phyloP scores from a whole-genome alignment of 2,888 invertebrate species.

The Candidula unifasciata region DNA sequence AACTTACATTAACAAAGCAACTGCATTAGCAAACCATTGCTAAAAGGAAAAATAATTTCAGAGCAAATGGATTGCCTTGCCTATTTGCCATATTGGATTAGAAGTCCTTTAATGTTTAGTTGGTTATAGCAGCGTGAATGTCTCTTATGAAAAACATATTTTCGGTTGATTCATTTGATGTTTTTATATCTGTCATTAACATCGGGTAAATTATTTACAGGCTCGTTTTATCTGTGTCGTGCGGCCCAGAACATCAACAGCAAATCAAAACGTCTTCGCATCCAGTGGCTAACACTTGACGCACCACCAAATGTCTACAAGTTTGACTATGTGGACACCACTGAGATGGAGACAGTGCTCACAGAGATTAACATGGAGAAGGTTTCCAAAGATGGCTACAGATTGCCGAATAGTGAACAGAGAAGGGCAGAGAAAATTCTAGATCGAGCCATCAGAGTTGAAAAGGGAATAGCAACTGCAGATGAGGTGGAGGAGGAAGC shows the following conservation, averaged over 20 bases:
- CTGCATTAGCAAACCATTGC: no score
- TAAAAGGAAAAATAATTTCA: no score
- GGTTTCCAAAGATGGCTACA: conserved; percentile 85
- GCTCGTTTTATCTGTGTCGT: conserved; percentile 85
- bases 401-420: conserved; percentile 86
- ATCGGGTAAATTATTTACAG: conserved; percentile 61
- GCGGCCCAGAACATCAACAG: conserved; percentile 93
- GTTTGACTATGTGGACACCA: conserved; percentile 92
- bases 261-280: conserved; percentile 87
- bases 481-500: conserved; percentile 58
- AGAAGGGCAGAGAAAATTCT: conserved; percentile 89
- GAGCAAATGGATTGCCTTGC: no score
- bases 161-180: no score
- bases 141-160: no score
- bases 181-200: background rate
- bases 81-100: no score
- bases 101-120: no score
- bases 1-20: no score
- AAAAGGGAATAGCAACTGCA: conserved; percentile 66
- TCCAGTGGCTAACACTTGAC: conserved; percentile 86
- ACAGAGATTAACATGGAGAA: conserved; percentile 89
- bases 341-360: conserved; percentile 80
- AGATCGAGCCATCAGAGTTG: conserved; percentile 85
- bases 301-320: conserved; percentile 83
- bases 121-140: no score